Conservation (phyloP, 2,888 invertebrate species). For the Pammene aurita region DNA sequence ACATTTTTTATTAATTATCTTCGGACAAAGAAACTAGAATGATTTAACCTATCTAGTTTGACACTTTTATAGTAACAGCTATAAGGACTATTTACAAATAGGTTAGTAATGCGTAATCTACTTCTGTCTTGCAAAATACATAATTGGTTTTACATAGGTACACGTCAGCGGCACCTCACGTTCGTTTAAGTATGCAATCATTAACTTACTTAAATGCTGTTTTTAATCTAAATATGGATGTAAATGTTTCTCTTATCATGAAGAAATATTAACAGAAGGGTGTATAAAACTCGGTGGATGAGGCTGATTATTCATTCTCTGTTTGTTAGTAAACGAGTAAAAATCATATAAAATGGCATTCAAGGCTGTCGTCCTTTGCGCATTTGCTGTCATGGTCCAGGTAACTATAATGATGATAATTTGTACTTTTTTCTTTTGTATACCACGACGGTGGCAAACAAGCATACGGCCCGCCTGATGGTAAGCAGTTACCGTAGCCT, state of each 20-base stretch:
- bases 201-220: not conserved
- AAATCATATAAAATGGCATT: slow-evolving; percentile 17
- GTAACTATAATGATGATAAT: slow-evolving; percentile 1
- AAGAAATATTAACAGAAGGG: not conserved
- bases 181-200: slow-evolving; percentile 2
- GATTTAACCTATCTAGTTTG: not conserved
- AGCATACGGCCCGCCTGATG: no score
- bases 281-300: slow-evolving; percentile 13
- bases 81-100: not conserved
- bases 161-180: not conserved
- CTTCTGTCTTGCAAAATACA: slow-evolving; percentile 5
- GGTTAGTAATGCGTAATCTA: not conserved
- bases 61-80: slow-evolving; percentile 10
- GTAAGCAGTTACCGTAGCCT: no score
- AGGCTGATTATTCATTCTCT: slow-evolving; percentile 3
- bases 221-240: not conserved
- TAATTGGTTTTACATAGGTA: not conserved
- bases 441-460: no score
- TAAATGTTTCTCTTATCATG: not conserved
- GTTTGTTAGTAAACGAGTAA: not conserved
- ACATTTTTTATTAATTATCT: slow-evolving; percentile 23
- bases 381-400: slow-evolving; percentile 40
- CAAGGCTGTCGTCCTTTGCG: slow-evolving; percentile 40
- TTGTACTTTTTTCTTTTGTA: not conserved
- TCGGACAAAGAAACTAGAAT: slow-evolving; percentile 3